A percentile compares a stretch with the other conserved stretches of the same genome.
phyloP scores from a whole-genome alignment of 2,113 vertebrate species.

The Urocolius indicus region DNA sequence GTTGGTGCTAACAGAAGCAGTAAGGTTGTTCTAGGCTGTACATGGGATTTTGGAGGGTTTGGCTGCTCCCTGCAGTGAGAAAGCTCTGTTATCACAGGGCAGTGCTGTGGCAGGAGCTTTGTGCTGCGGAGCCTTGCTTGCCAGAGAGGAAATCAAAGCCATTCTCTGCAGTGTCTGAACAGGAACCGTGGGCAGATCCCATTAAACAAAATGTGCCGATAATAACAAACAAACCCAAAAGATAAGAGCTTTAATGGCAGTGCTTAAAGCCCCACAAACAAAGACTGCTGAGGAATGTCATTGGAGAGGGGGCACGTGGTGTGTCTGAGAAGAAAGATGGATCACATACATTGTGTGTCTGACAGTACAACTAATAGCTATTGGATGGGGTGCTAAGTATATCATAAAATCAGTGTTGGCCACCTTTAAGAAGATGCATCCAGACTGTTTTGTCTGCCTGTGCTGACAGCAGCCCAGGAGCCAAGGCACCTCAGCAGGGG shows the following conservation, averaged over 20 bases:
- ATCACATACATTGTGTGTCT: constrained; percentile 54
- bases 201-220: constrained; percentile 46
- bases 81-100: not conserved
- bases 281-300: constrained; percentile 54
- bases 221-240: constrained; percentile 53
- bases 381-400: constrained; percentile 67
- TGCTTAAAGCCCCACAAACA: constrained; percentile 39
- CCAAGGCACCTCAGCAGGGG: not conserved
- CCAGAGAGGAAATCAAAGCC: constrained; percentile 27
- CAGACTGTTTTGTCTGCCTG: not conserved
- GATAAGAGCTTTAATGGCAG: constrained; percentile 24
- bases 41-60: accelerated
- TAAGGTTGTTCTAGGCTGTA: accelerated
- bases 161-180: not conserved
- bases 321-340: constrained; percentile 62
- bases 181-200: not conserved
- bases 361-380: constrained; percentile 72
- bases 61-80: not conserved
- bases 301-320: constrained; percentile 39
- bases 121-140: not conserved
- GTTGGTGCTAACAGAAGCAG: accelerated
- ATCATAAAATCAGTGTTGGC: constrained; percentile 69
- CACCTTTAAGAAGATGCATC: not conserved
- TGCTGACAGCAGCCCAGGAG: constrained; percentile 11
- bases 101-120: not conserved